Conservation (phyloP, 2,113 vertebrate genomes). For the Pteruthius melanotis region DNA sequence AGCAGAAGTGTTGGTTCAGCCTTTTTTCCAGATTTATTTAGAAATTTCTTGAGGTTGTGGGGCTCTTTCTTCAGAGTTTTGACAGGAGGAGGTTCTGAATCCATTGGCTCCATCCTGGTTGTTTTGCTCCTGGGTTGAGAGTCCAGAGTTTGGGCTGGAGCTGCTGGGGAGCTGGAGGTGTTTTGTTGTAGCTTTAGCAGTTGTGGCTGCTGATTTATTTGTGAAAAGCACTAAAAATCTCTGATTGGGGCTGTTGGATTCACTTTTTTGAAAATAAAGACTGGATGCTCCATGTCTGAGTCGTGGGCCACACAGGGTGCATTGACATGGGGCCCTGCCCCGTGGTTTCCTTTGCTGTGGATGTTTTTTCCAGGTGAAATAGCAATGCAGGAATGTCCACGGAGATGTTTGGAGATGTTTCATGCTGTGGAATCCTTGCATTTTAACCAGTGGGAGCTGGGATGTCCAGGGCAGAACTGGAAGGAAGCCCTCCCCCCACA, state of each 20-base stretch:
- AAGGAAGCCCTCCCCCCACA: fast-evolving
- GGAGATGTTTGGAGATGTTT: neutral
- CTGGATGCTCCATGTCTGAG: fast-evolving
- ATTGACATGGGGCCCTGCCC: fast-evolving
- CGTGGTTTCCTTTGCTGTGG: neutral
- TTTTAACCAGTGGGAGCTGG: neutral
- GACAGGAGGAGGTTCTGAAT: neutral
- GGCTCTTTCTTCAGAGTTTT: neutral
- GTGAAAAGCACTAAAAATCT: neutral
- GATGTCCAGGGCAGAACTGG: fast-evolving
- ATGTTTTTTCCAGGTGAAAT: neutral
- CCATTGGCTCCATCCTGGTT: fast-evolving
- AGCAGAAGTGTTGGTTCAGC: neutral
- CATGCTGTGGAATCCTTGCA: neutral
- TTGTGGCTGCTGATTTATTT: neutral
- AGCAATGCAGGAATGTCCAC: fast-evolving
- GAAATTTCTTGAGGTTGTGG: neutral
- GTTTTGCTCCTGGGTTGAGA: neutral
- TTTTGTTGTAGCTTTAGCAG: neutral
- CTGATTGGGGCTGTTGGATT: neutral
- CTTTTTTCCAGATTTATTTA: neutral
- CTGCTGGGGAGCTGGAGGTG: neutral
- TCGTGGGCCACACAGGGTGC: fast-evolving
- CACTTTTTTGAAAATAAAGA: neutral
- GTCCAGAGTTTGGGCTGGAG: neutral